These are phyloP conservation scores for Nymphalis io DNA, from an alignment of 1,140 invertebrate species.

Conservation along the genomic window DNA sequence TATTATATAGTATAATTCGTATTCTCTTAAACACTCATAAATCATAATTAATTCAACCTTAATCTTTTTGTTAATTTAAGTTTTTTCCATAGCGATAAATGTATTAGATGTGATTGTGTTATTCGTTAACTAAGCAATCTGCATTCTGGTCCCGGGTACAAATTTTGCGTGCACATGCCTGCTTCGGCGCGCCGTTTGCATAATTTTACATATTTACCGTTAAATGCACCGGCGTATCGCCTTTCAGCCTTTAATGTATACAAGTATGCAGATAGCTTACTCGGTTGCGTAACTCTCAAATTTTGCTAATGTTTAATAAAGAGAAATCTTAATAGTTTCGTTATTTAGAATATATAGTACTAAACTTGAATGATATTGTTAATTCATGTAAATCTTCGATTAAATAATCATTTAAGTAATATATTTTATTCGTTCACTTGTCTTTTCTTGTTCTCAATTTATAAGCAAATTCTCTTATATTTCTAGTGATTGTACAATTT, in stretches of 20 bases:
- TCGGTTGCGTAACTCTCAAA: slow-evolving; percentile 34
- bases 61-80: background rate
- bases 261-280: slow-evolving; percentile 39
- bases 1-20: background rate
- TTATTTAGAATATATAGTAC: slow-evolving; percentile 13
- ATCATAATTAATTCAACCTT: too few relatives aligned
- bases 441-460: too few relatives aligned
- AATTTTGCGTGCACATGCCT: slow-evolving; percentile 60
- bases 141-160: slow-evolving; percentile 51
- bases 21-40: too few relatives aligned
- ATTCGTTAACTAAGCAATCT: slow-evolving; percentile 62
- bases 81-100: slow-evolving; percentile 31
- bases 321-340: slow-evolving; percentile 27
- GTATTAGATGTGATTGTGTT: slow-evolving; percentile 40
- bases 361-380: background rate
- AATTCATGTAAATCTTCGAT: background rate
- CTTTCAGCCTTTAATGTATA: slow-evolving; percentile 36
- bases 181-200: slow-evolving; percentile 60
- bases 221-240: slow-evolving; percentile 51
- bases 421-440: background rate
- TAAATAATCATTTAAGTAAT: background rate
- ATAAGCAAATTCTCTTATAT: too few relatives aligned
- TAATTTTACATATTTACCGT: slow-evolving; percentile 74
- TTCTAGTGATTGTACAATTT: too few relatives aligned
- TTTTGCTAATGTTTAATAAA: slow-evolving; percentile 30